These are phyloP conservation scores for Euura lappo DNA, from an alignment of 1,140 invertebrate species.

Conservation along the genomic window DNA sequence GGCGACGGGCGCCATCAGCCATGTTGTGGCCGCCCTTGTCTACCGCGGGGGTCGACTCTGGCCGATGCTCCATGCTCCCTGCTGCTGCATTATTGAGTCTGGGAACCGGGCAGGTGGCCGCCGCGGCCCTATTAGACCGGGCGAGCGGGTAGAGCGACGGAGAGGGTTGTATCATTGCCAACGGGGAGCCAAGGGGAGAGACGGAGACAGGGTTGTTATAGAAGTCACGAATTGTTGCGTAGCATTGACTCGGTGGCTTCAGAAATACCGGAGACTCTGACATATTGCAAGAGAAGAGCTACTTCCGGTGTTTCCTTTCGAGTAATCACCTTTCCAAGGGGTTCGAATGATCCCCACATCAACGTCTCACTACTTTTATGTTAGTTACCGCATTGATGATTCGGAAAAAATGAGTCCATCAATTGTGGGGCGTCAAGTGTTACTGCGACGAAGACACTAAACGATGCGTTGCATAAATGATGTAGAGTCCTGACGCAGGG, in stretches of 20 bases:
- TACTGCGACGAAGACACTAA: too few species aligned
- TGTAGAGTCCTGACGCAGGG: too few species aligned
- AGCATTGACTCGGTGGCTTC: not conserved
- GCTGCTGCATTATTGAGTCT: conserved; percentile 38
- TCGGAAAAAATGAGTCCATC: too few species aligned
- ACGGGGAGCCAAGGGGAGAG: conserved; percentile 19
- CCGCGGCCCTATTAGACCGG: conserved; percentile 29
- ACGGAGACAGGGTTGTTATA: conserved; percentile 10
- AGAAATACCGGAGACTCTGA: not conserved
- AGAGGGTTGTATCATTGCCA: conserved; percentile 26
- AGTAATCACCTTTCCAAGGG: too few species aligned
- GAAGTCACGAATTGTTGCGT: not conserved
- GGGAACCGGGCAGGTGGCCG: conserved; percentile 34
- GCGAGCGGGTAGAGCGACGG: conserved; percentile 15
- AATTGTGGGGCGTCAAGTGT: too few species aligned
- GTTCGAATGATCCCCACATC: too few species aligned
- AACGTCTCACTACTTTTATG: too few species aligned
- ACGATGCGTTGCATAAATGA: too few species aligned
- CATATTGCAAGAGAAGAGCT: not conserved
- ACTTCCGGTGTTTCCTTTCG: too few species aligned
- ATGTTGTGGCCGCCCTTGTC: not conserved
- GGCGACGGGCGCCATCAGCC: not conserved
- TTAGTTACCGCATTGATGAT: too few species aligned
- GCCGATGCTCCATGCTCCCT: conserved; percentile 21
- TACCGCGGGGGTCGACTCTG: conserved; percentile 26